A percentile compares a stretch with the other conserved stretches of the same genome.
Evolutionary conservation across 2,888 invertebrate genomes (phyloP).

Genomic region (Pristionchus mayeri): DNA sequence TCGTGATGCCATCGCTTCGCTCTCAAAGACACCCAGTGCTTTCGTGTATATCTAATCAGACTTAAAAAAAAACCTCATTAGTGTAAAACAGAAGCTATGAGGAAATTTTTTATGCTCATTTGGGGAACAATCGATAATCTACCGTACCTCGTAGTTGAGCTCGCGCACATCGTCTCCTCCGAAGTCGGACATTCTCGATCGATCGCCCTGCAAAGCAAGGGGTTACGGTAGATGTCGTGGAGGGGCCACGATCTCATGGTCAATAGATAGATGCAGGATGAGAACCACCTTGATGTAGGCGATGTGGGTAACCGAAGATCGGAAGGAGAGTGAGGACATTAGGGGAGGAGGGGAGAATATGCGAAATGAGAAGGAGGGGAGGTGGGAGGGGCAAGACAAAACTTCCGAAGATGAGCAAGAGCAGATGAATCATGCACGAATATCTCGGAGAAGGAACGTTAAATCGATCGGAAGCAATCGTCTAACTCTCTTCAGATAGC

Average conservation of each 20-base stretch:
- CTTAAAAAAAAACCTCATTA: too few relatives aligned
- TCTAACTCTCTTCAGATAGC: background rate
- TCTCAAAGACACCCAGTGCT: too few relatives aligned
- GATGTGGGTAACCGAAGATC: background rate
- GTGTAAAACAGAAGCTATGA: too few relatives aligned
- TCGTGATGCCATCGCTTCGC: too few relatives aligned
- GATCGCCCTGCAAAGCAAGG: background rate
- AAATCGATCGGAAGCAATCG: background rate
- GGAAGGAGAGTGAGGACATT: slow-evolving; percentile 25
- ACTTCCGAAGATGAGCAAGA: background rate
- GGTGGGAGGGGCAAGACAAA: slow-evolving; percentile 21
- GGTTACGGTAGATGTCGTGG: background rate
- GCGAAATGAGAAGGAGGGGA: background rate
- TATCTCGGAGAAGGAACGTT: background rate
- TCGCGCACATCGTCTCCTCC: slow-evolving; percentile 36
- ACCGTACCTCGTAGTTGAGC: slow-evolving; percentile 22
- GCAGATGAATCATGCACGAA: slow-evolving; percentile 11
- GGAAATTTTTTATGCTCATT: too few relatives aligned
- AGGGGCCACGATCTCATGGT: too few relatives aligned
- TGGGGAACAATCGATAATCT: too few relatives aligned
- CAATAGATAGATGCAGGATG: too few relatives aligned
- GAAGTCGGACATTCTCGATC: slow-evolving; percentile 27
- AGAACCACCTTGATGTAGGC: background rate
- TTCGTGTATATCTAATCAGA: too few relatives aligned
- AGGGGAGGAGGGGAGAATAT: background rate